Evolutionary conservation across 2,888 invertebrate genomes (phyloP), one percentile per base, ranked within the genome.

Genomic region (Diaphora mendica): DNA sequence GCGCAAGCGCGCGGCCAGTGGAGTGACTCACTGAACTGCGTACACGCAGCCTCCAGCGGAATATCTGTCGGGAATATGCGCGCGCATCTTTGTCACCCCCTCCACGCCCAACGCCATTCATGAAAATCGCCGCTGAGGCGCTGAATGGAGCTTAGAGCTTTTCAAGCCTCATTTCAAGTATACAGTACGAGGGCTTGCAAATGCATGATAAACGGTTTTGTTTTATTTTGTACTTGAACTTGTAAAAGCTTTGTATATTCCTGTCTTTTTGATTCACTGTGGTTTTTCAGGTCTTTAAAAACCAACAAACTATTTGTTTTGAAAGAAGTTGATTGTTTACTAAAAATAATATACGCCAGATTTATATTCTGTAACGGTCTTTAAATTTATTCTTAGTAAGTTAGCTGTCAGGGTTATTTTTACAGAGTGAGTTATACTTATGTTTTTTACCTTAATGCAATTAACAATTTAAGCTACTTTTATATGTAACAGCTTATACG

Each of bases 51-150:
- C 91, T 92, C 91, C 90, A 85, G 78, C 88, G 67, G 83, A 83
- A 82, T 84, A 79, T 86, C 83, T 89, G 73, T 75, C 79, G 80
- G 83, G 73, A 80, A 73, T 68, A 77, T 79, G 89, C 91, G 84
- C 84, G 89, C 89, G 88, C 90, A 89, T 89, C 91, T 87, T 85
- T 81, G 67, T 82, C 84, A 79, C 88, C 94, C 91, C 94, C 94
- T 88, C 95, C 93, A 91, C 88, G 80, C 70, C 69, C 78, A 23
- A 13, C 76, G 80, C 86, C 92, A 94, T 94, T 94, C 93, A 94
- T 94, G 92, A 94, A 94, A 92, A 90, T 85, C 78, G 68, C 33
- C 79, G 80, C 85, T 93, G 89, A 93, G 68, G n/a, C 79, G 80
- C 85, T 93, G 89, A 93, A 92, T 93, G 91, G 84, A 77, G 77